Conservation (phyloP, 2,113 vertebrate species). For the Ellobius talpinus region DNA sequence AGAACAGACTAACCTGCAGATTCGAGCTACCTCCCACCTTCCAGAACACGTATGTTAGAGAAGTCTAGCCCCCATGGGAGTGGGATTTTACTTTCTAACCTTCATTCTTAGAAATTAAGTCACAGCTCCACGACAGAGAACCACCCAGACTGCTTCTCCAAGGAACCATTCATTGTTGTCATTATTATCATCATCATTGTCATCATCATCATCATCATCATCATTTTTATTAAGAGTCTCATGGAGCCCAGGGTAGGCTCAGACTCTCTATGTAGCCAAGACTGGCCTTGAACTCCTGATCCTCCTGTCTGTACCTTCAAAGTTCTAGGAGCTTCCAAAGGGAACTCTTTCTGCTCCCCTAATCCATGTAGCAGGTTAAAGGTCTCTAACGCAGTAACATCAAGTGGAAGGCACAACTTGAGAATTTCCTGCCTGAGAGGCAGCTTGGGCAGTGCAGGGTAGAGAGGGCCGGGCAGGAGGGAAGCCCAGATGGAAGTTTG, state of each 20-base stretch:
- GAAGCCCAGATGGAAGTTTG: not conserved
- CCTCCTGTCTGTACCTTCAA: not conserved
- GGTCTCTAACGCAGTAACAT: slow-evolving; percentile 24
- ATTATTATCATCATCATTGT: not conserved
- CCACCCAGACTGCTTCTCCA: not conserved
- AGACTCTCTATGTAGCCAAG: not conserved
- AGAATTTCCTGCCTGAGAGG: slow-evolving; percentile 60
- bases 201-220: not conserved
- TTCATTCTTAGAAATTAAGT: slow-evolving; percentile 26
- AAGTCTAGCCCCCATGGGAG: not conserved
- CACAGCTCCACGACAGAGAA: slow-evolving; percentile 27
- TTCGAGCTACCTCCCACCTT: not conserved
- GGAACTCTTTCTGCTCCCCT: not conserved
- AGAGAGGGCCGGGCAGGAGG: slow-evolving; percentile 12
- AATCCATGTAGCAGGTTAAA: not conserved
- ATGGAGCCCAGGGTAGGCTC: not conserved
- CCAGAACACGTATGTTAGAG: not conserved
- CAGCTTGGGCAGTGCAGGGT: not conserved
- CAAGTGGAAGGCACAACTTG: not conserved
- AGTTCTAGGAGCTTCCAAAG: not conserved
- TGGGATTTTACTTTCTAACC: not conserved
- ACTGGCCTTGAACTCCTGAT: not conserved
- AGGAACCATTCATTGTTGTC: not conserved
- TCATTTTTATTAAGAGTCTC: not conserved
- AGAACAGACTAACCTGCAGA: not conserved